Evolutionary conservation across 2,113 vertebrate species (phyloP), one percentile per base, ranked within the genome.

Genomic region (Rhombomys opimus): DNA sequence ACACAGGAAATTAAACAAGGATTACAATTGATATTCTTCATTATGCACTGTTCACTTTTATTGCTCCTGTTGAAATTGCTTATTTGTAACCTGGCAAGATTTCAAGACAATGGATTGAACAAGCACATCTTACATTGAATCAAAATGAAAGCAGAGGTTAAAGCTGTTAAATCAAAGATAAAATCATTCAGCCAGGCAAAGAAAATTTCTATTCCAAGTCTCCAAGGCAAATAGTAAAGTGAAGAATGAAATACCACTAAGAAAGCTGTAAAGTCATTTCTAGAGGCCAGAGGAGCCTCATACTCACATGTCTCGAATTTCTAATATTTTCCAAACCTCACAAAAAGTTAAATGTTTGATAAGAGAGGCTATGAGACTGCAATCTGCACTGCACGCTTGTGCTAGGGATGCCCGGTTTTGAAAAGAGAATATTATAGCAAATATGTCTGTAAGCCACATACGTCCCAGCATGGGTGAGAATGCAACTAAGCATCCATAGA

Each of bases 121-220:
- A 89, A 85, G 76, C 61, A 81, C n/a, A 84, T 96, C 84, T 97
- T 93, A 96, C 91, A 96, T 78, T 94, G 86, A 97, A 90, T 88
- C 73, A 89, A 97, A 97, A 97, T 94, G 73, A 96, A 96, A 97
- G 22, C 90, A 6, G 89, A 94, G 76, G 88, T 90, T 93, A 90
- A 96, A 95, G 50, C 73, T 93, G 46, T 94, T 95, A 95, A 95
- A 89, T 95, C 93, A 95, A 87, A 97, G 93, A 96, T 90, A 72
- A 95, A 96, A 94, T 96, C 85, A 96, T 61, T 12, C 89, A 97
- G 89, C 76, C 93, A 90, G 32, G 35, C 81, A 91, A 95, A 96
- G 78, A 95, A 82, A 73, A 80, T 95, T 85, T 96, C 57, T 68
- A 85, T 76, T 95, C 59, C 81, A 61, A 30, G 3, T 95, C 91